These are phyloP conservation scores for Tetraodon nigroviridis DNA, from an alignment of 2,113 vertebrate species.

Conservation along the genomic window DNA sequence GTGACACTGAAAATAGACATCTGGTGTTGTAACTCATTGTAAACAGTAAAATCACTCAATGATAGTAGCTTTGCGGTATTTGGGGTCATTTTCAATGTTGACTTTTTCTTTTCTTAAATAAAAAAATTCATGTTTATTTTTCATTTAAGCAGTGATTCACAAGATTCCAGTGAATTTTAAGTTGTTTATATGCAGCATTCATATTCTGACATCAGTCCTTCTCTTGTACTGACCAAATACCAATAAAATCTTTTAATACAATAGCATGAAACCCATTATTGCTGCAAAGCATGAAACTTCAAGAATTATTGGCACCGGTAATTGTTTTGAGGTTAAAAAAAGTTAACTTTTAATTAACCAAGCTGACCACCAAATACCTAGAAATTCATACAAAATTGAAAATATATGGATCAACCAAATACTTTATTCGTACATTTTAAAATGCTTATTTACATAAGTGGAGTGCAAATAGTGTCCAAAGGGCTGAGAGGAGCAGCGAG, in stretches of 20 bases:
- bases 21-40: constrained; percentile 84
- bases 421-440: too few species aligned
- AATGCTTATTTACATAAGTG: neutral
- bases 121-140: constrained; percentile 80
- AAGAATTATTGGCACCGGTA: too few species aligned
- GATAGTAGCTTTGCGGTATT: constrained; percentile 73
- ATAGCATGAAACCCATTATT: constrained; percentile 54
- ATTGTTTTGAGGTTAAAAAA: neutral
- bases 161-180: constrained; percentile 87
- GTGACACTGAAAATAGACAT: constrained; percentile 75
- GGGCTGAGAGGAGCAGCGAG: neutral
- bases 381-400: too few species aligned
- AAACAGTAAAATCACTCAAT: constrained; percentile 79
- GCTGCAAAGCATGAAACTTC: neutral
- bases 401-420: too few species aligned
- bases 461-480: too few species aligned
- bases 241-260: constrained; percentile 99
- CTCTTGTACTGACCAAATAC: constrained; percentile 99
- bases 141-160: constrained; percentile 74
- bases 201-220: constrained; percentile 97
- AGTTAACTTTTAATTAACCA: too few species aligned
- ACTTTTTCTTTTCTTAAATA: constrained; percentile 81
- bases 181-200: constrained; percentile 93
- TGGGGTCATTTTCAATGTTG: constrained; percentile 84
- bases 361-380: too few species aligned